Percentiles rank a stretch among this genome's conserved stretches.
These are phyloP conservation scores for Dexiosoma caninum DNA, from an alignment of 2,888 invertebrate genomes.

Conservation along the genomic window DNA sequence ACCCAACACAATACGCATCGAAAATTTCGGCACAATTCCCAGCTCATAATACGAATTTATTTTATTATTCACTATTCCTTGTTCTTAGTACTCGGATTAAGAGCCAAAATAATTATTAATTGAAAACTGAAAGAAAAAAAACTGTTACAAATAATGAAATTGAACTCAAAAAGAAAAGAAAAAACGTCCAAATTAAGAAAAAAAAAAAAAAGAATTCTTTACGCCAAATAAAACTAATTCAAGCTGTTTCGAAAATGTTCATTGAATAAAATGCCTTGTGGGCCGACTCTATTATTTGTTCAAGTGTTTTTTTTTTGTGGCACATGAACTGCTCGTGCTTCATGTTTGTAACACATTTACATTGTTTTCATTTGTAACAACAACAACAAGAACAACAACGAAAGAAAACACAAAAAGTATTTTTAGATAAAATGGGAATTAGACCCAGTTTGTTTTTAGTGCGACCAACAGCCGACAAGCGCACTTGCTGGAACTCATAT, in stretches of 20 bases:
- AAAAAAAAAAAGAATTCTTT: too few species aligned
- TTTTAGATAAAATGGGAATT: constrained; percentile 37
- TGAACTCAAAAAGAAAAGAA: too few species aligned
- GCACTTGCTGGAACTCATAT: not conserved
- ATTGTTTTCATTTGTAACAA: constrained; percentile 21
- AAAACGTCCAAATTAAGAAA: too few species aligned
- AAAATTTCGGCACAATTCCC: too few species aligned
- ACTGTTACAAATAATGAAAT: too few species aligned
- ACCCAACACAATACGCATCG: too few species aligned
- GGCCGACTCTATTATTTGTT: constrained; percentile 1
- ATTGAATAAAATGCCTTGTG: not conserved
- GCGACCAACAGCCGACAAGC: constrained; percentile 1
- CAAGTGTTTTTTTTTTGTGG: constrained; percentile 10
- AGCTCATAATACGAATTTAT: too few species aligned
- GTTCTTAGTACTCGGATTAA: too few species aligned
- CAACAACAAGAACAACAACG: too few species aligned
- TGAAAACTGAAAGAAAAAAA: too few species aligned
- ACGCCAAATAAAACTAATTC: not conserved
- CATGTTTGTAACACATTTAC: constrained; percentile 53
- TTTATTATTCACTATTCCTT: too few species aligned
- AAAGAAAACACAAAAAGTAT: not conserved
- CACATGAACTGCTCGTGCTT: constrained; percentile 41
- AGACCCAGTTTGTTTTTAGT: not conserved
- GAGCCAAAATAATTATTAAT: too few species aligned
- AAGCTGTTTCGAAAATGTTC: not conserved